Evolutionary conservation across 2,888 invertebrate genomes (phyloP).

Genomic region (Chironomus tentans): DNA sequence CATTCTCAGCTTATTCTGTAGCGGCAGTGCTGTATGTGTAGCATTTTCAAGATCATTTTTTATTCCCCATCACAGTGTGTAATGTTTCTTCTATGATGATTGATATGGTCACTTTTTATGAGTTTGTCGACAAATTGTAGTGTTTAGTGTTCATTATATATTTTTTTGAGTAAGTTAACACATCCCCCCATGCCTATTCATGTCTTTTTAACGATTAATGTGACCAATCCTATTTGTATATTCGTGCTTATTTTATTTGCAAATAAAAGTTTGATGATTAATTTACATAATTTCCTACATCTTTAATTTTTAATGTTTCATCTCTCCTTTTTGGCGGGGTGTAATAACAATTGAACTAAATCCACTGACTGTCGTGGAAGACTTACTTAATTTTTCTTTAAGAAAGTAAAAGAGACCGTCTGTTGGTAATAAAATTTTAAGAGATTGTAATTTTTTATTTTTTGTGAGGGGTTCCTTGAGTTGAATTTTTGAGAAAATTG

Average conservation of each 20-base stretch:
- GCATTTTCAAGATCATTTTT: conserved; percentile 22
- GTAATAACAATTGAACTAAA: conserved; percentile 18
- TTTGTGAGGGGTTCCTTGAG: too few species aligned
- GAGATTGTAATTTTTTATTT: background rate
- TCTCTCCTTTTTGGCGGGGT: background rate
- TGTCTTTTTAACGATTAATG: background rate
- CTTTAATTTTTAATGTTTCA: background rate
- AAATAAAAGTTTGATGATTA: conserved; percentile 12
- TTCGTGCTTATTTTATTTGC: background rate
- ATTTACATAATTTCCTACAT: conserved; percentile 16
- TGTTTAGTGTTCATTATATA: background rate
- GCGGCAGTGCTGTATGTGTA: background rate
- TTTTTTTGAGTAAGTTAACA: background rate
- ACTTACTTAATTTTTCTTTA: background rate
- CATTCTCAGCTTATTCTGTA: too few species aligned
- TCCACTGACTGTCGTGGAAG: background rate
- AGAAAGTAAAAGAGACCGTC: conserved; percentile 1
- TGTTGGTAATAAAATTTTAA: conserved; percentile 24
- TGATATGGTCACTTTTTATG: conserved; percentile 23
- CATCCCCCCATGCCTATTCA: background rate
- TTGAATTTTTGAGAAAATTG: too few species aligned
- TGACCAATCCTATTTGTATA: background rate
- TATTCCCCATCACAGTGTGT: background rate
- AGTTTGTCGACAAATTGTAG: conserved; percentile 21
- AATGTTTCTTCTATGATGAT: conserved; percentile 9